Percentiles rank a stretch among this genome's conserved stretches.
Evolutionary conservation across 2,888 invertebrate species (phyloP).

Genomic region (Drosophila colorata): DNA sequence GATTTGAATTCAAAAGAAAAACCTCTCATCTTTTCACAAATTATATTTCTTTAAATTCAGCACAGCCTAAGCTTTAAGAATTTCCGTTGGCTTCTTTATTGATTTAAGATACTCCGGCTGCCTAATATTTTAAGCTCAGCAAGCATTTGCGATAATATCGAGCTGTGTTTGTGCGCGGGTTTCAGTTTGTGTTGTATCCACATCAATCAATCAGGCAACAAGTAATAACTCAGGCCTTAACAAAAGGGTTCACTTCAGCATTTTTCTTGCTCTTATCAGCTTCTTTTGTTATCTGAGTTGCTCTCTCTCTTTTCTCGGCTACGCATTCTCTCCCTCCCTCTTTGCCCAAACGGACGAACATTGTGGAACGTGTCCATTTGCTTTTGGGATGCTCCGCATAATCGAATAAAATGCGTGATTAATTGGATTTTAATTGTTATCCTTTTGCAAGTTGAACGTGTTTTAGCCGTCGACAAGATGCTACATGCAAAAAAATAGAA

Average conservation of each 20-base stretch:
- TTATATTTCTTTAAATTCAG: conserved; percentile 6
- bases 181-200: conserved; percentile 52
- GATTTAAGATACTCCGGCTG: conserved; percentile 33
- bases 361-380: conserved; percentile 53
- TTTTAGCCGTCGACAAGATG: conserved; percentile 48
- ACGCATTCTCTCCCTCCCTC: not conserved
- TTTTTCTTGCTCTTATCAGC: conserved; percentile 27
- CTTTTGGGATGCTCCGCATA: conserved; percentile 59
- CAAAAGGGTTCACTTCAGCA: conserved; percentile 52
- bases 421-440: conserved; percentile 80
- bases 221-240: conserved; percentile 74
- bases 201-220: conserved; percentile 76
- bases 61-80: conserved; percentile 3
- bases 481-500: conserved; percentile 55
- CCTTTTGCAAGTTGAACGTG: conserved; percentile 71
- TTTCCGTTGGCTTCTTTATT: conserved; percentile 16
- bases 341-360: not conserved
- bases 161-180: conserved; percentile 36
- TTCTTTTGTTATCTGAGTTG: conserved; percentile 31
- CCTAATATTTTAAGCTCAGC: conserved; percentile 26
- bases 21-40: not conserved
- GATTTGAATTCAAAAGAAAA: too few relatives aligned
- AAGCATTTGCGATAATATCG: conserved; percentile 51
- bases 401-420: conserved; percentile 80
- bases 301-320: not conserved